Conservation (phyloP, 2,113 vertebrate genomes). For the Euleptes europaea region DNA sequence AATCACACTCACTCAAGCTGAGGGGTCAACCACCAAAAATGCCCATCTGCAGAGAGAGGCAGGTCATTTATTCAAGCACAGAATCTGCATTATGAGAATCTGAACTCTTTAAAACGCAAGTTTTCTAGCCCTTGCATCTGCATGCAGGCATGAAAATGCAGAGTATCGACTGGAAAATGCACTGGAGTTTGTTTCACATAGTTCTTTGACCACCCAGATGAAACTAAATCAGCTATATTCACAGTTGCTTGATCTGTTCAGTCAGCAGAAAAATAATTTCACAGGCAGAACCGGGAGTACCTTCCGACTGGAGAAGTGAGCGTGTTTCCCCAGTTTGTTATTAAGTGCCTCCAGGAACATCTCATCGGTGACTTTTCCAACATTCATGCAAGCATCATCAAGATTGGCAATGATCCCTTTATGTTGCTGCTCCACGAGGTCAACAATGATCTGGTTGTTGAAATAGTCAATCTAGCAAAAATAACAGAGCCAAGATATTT, state of each 20-base stretch:
- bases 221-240: background rate
- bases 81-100: background rate
- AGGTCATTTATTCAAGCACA: background rate
- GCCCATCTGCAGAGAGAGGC: fast-evolving
- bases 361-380: slow-evolving; percentile 94
- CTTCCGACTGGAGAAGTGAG: slow-evolving; percentile 97
- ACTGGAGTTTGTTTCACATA: background rate
- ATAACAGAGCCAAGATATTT: fast-evolving
- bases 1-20: background rate
- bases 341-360: slow-evolving; percentile 96
- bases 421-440: slow-evolving; percentile 96
- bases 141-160: background rate
- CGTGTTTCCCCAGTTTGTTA: slow-evolving; percentile 89
- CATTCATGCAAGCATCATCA: slow-evolving; percentile 97
- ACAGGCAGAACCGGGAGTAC: slow-evolving; percentile 62
- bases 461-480: slow-evolving; percentile 92
- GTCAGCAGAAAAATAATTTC: background rate
- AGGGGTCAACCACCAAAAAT: fast-evolving
- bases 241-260: background rate
- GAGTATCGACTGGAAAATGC: background rate
- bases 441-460: slow-evolving; percentile 98
- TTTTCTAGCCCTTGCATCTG: background rate
- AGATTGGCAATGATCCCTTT: slow-evolving; percentile 94
- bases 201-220: background rate
- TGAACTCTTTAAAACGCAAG: background rate